These are phyloP conservation scores for Leptinotarsa defecta DNA, from an alignment of 1,140 invertebrate genomes.

Conservation along the genomic window DNA sequence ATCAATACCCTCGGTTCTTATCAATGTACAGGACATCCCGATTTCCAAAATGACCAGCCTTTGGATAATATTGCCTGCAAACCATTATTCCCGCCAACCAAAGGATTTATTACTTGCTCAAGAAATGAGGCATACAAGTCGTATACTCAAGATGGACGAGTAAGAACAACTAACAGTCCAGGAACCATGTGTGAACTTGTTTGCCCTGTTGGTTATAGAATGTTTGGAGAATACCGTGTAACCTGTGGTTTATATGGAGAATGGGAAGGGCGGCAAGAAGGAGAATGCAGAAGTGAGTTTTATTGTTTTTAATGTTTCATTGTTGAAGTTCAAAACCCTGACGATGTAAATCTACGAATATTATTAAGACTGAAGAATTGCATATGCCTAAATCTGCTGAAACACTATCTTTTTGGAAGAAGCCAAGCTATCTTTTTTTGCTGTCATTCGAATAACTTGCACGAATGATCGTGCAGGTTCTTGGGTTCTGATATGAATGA, in stretches of 20 bases:
- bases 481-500: too few relatives aligned
- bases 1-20: conserved; percentile 42
- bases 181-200: too few relatives aligned
- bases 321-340: too few relatives aligned
- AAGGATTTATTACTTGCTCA: conserved; percentile 34
- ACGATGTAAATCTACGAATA: too few relatives aligned
- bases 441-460: too few relatives aligned
- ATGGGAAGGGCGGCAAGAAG: conserved; percentile 31
- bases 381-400: too few relatives aligned
- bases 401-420: too few relatives aligned
- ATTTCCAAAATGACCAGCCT: conserved; percentile 28
- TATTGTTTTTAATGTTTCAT: background rate
- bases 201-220: conserved; percentile 19
- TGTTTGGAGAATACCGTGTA: conserved; percentile 23
- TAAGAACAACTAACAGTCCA: background rate
- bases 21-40: conserved; percentile 9
- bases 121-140: conserved; percentile 28
- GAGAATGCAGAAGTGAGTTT: conserved; percentile 28
- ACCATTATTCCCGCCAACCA: conserved; percentile 28
- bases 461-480: too few relatives aligned
- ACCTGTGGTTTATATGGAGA: conserved; percentile 27
- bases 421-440: too few relatives aligned
- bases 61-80: conserved; percentile 23
- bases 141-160: conserved; percentile 14
- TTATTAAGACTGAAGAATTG: too few relatives aligned